Conservation (phyloP, 2,797 vertebrate genomes). For the Cygnus olor region DNA sequence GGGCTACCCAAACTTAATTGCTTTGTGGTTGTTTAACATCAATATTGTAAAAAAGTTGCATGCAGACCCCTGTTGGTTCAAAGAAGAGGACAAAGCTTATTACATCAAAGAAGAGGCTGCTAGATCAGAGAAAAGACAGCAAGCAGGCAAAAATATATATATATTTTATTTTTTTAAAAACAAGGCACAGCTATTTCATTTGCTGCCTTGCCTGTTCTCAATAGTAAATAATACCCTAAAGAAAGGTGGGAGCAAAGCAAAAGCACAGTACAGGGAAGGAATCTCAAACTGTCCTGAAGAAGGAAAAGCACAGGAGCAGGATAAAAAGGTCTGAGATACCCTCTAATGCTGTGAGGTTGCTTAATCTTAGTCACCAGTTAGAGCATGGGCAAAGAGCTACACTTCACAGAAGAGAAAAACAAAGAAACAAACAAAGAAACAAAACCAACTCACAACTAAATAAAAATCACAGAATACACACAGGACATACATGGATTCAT, state of each 20-base stretch:
- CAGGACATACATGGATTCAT: background rate
- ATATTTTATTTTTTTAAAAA: too few relatives aligned
- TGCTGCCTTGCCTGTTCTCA: background rate
- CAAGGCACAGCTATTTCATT: background rate
- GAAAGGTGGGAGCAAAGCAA: background rate
- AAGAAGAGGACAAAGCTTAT: background rate
- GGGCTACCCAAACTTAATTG: background rate
- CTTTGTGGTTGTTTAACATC: background rate
- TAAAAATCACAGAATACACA: background rate
- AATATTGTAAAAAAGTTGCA: background rate
- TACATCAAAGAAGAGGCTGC: background rate
- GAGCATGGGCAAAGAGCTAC: background rate
- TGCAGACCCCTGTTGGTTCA: background rate
- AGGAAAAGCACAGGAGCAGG: background rate
- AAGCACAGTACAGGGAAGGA: background rate
- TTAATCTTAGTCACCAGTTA: background rate
- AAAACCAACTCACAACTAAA: background rate
- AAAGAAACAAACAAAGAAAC: background rate
- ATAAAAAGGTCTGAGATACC: background rate
- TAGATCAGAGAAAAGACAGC: background rate
- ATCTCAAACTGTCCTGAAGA: background rate
- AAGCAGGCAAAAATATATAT: background rate
- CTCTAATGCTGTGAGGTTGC: background rate
- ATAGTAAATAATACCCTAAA: background rate
- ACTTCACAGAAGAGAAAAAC: background rate